Evolutionary conservation across 2,888 invertebrate species (phyloP), one percentile per base, ranked within the genome.

Genomic region (Cetonia aurata): DNA sequence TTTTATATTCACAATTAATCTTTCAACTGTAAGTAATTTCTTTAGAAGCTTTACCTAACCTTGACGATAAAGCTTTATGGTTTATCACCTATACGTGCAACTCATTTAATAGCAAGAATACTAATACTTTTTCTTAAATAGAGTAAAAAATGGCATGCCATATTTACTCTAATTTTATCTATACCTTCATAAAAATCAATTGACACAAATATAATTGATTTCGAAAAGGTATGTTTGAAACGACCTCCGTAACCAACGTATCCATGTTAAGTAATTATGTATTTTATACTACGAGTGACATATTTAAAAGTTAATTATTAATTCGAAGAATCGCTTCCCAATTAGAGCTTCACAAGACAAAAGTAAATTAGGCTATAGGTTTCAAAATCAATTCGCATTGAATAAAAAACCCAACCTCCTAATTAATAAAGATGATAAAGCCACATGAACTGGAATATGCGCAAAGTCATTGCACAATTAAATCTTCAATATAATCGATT

Each of bases 401-500:
- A 37, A 65, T 37, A 62, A 62, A 59, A 9, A 37, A 50, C 50
- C 37, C 41, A 33, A 50, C 37, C 37, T 15, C 17, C 15, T 50
- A 48, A 65, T 65, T 65, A 65, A 65, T 65, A 37, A 65, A 17
- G 50, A 65, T 65, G 62, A 65, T 50, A 50, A 12, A 17, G 62
- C 13, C n/a, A 52, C 50, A 33, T 41, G 19, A 65, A 17, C 17
- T 12, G 2, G 46, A 65, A 65, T 65, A 50, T 65, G 37, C 37
- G 62, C 62, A 37, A 65, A 65, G 62, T 65, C 62, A 65, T 41
- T 65, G 52, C 62, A 50, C 37, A 65, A 52, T 50, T 15, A 10
- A 19, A 15, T 41, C 10, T 13, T 60, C 37, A 37, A 37, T 33
- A 41, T 65, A 65, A 65, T 50, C n/a, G 12, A 65, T 31, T 65